Base-by-base conservation (phyloP, 2,888 invertebrate genomes). In the Harmothoe impar region DNA sequence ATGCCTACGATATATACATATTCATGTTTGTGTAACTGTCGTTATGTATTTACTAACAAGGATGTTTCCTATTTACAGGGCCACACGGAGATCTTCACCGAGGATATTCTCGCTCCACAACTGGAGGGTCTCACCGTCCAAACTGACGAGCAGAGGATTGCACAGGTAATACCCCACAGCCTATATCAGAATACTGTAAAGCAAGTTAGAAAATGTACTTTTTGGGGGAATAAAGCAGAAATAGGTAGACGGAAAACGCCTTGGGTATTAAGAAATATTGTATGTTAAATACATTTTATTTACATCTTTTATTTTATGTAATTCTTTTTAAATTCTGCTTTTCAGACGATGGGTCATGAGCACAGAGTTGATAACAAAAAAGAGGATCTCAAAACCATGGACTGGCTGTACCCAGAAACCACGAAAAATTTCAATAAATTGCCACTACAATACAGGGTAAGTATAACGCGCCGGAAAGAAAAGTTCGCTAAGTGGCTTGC, bases 361-460 rank as follows among this genome's bases (percentile, higher is more conserved):
- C 91, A 93, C 43, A 91, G 93, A 90, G 93, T 95, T 0, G 94
- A 92, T 31, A 81, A 62, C 10, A 91, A 90, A 12, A 89, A 91
- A 77, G 62, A 85, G 68, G 91, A 89, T 0, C 43, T 90, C n/a
- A 62, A 52, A 25, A 91, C 89, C 43, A 78, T 81, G n/a, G 89
- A 92, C 23, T 91, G 92, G 92, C 92, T 96, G n/a, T 95, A 94
- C 92, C 94, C 95, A 72, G 95, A 96, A 89, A 95, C 94, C 31
- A 96, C 95, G 12, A 95, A 95, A 91, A 95, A 96, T 92, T 96
- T 95, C 92, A 93, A 94, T 90, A 94, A 94, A 92, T 92, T 96
- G 54, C 95, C 94, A 54, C 89, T 96, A n/a, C 95, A 95, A 90
- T 96, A 95, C 92, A 93, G 94, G 92, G 95, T 95, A 93, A 91